A percentile compares a stretch with the other conserved stretches of the same genome.
phyloP scores from a whole-genome alignment of 2,113 vertebrate genomes.

The Nyctereutes procyonoides region DNA sequence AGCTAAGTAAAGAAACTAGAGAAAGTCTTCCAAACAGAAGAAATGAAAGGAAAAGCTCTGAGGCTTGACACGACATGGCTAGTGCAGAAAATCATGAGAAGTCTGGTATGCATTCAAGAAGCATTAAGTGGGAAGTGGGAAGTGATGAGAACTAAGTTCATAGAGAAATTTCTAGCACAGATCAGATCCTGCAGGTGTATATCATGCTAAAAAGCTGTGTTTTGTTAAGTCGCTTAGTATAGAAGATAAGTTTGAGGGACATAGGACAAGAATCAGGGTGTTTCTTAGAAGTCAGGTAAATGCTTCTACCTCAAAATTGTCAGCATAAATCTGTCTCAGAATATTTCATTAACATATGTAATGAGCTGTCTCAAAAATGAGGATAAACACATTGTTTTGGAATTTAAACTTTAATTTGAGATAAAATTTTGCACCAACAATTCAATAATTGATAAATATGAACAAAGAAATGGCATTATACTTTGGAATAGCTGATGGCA shows the following conservation, averaged over 20 bases:
- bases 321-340: slow-evolving; percentile 4
- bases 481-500: slow-evolving; percentile 17
- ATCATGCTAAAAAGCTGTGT: not conserved
- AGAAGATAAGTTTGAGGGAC: slow-evolving; percentile 2
- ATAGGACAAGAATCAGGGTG: not conserved
- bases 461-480: not conserved
- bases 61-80: not conserved
- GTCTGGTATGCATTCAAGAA: slow-evolving; percentile 42
- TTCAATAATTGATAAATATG: not conserved
- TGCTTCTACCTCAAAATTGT: not conserved
- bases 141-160: not conserved
- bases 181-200: not conserved
- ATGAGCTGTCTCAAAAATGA: slow-evolving; percentile 23
- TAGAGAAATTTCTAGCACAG: not conserved
- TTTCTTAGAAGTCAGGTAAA: not conserved
- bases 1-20: not conserved
- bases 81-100: slow-evolving; percentile 15
- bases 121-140: not conserved
- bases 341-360: not conserved
- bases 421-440: not conserved
- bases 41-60: not conserved
- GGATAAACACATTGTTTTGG: not conserved
- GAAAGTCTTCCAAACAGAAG: not conserved
- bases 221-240: not conserved
- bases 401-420: slow-evolving; percentile 42